Evolutionary conservation across 2,113 vertebrate genomes (phyloP).

Genomic region (Macquaria ambigua): DNA sequence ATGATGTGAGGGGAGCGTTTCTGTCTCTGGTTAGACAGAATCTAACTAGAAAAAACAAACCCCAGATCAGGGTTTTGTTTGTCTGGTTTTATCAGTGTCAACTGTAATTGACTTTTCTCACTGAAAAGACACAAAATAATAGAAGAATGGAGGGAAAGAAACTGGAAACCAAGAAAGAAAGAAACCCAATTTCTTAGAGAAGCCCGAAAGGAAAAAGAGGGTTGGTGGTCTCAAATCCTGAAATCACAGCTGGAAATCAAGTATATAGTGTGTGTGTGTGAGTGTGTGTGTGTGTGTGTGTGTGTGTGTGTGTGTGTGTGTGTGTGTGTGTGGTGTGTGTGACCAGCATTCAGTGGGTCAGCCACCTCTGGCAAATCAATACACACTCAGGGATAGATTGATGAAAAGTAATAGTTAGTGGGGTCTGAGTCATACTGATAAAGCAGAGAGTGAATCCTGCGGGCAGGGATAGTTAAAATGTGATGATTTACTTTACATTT

Average conservation of each 20-base stretch:
- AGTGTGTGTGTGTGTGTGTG: constrained; percentile 1
- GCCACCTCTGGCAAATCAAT: constrained; percentile 71
- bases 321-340: constrained; percentile 8
- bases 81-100: constrained; percentile 35
- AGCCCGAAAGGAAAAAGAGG: constrained; percentile 6
- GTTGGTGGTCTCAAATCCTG: constrained; percentile 47
- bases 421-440: constrained; percentile 13
- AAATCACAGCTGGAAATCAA: constrained; percentile 53
- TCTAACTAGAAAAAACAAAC: constrained; percentile 35
- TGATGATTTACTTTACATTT: constrained; percentile 9
- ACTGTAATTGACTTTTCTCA: constrained; percentile 45
- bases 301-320: not conserved
- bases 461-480: constrained; percentile 13
- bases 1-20: not conserved
- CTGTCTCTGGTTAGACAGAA: constrained; percentile 1
- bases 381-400: constrained; percentile 27
- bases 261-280: not conserved
- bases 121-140: constrained; percentile 27
- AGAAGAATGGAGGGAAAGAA: constrained; percentile 9
- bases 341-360: constrained; percentile 38
- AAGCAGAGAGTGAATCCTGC: constrained; percentile 13
- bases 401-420: constrained; percentile 38
- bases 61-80: constrained; percentile 31
- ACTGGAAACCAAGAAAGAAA: constrained; percentile 16
- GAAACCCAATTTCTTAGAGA: constrained; percentile 51